A percentile compares a stretch with the other conserved stretches of the same genome.
Evolutionary conservation across 1,140 invertebrate species (phyloP).

Genomic region (Copidosoma floridanum): DNA sequence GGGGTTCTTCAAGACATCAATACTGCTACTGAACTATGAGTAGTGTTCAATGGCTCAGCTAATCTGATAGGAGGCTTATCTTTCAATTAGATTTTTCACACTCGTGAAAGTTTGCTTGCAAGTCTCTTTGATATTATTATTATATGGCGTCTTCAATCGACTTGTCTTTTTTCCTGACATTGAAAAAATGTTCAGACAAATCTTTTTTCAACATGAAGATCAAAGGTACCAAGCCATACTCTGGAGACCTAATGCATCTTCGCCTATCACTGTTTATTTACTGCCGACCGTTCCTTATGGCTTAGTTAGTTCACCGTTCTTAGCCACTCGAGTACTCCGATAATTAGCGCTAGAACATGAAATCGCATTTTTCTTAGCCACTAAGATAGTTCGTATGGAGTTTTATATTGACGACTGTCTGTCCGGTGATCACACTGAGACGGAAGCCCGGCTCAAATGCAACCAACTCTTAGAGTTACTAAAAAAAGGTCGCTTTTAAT

Average conservation of each 20-base stretch:
- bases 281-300: not conserved
- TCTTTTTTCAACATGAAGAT: not conserved
- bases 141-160: not conserved
- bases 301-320: not conserved
- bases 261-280: not conserved
- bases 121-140: not conserved
- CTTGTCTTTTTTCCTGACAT: not conserved
- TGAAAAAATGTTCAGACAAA: not conserved
- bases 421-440: not conserved
- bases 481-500: not conserved
- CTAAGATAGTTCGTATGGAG: not conserved
- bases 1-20: not conserved
- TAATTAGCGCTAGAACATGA: not conserved
- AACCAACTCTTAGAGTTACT: not conserved
- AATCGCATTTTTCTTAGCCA: not conserved
- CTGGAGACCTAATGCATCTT: not conserved
- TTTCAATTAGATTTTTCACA: not conserved
- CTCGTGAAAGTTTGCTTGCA: not conserved
- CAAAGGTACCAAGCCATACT: not conserved
- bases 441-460: not conserved
- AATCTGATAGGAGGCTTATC: not conserved
- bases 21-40: not conserved
- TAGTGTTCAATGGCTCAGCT: not conserved
- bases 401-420: not conserved
- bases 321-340: not conserved